Percentiles rank a stretch among this genome's conserved stretches.
Evolutionary conservation across 2,113 vertebrate species (phyloP).

Genomic region (Ursus arctos): DNA sequence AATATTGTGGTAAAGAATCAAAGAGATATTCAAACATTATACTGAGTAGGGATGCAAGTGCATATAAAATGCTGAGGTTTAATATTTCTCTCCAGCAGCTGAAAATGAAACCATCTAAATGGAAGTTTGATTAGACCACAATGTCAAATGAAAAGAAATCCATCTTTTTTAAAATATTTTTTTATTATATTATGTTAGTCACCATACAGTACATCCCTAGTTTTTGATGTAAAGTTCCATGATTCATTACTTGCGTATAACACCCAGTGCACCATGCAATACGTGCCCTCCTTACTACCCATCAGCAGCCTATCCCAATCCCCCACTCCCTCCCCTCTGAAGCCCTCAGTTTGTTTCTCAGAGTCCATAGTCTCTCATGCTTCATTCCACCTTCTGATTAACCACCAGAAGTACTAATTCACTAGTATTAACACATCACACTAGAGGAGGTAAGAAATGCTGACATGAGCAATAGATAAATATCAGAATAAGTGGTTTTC

Average conservation of each 20-base stretch:
- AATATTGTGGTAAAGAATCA: neutral
- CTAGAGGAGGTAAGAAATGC: constrained; percentile 5
- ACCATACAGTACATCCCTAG: too few relatives aligned
- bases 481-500: constrained; percentile 20
- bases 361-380: too few relatives aligned
- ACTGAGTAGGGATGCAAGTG: neutral
- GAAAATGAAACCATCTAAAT: constrained; percentile 44
- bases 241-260: too few relatives aligned
- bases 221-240: too few relatives aligned
- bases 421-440: constrained; percentile 21
- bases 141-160: constrained; percentile 15
- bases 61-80: neutral
- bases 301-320: too few relatives aligned
- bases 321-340: too few relatives aligned
- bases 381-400: neutral
- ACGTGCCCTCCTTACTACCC: too few relatives aligned
- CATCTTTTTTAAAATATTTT: neutral
- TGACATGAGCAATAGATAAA: neutral
- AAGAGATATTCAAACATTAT: constrained; percentile 37
- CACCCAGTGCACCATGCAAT: too few relatives aligned
- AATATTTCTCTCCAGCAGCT: constrained; percentile 17
- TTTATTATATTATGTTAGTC: too few relatives aligned
- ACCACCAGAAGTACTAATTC: constrained; percentile 11
- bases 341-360: too few relatives aligned
- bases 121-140: constrained; percentile 51